A percentile compares a stretch with the other conserved stretches of the same genome.
Evolutionary conservation across 1,140 invertebrate species (phyloP).

Genomic region (Scaptomyza pallida): DNA sequence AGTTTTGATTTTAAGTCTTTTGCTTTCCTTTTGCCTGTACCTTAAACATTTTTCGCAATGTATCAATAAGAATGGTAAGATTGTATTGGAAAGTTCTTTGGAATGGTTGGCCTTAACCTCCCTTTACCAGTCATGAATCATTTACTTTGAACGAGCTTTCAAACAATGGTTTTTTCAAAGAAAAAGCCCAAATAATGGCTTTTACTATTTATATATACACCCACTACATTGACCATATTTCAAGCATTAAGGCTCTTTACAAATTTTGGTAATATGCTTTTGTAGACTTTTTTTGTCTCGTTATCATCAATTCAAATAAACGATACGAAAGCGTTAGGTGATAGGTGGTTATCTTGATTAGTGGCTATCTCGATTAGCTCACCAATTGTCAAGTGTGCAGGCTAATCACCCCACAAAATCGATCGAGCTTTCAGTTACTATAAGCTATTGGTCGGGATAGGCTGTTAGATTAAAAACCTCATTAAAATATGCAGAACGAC

Average conservation of each 20-base stretch:
- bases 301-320: slow-evolving; percentile 19
- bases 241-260: not conserved
- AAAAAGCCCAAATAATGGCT: not conserved
- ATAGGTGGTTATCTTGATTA: slow-evolving; percentile 8
- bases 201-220: not conserved
- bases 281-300: not conserved
- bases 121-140: not conserved
- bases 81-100: too few species aligned
- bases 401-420: not conserved
- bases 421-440: slow-evolving; percentile 23
- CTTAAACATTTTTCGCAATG: too few species aligned
- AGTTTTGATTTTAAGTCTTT: too few species aligned
- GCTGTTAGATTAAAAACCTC: not conserved
- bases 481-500: slow-evolving; percentile 34
- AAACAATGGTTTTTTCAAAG: not conserved
- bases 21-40: too few species aligned
- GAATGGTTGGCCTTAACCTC: not conserved
- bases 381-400: slow-evolving; percentile 1
- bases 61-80: too few species aligned
- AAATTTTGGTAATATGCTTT: not conserved
- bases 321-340: not conserved
- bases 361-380: slow-evolving; percentile 4
- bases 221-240: not conserved
- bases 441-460: not conserved
- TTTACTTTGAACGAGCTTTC: not conserved